Evolutionary conservation across 2,113 vertebrate genomes (phyloP).

Genomic region (Bubo blakistoni): DNA sequence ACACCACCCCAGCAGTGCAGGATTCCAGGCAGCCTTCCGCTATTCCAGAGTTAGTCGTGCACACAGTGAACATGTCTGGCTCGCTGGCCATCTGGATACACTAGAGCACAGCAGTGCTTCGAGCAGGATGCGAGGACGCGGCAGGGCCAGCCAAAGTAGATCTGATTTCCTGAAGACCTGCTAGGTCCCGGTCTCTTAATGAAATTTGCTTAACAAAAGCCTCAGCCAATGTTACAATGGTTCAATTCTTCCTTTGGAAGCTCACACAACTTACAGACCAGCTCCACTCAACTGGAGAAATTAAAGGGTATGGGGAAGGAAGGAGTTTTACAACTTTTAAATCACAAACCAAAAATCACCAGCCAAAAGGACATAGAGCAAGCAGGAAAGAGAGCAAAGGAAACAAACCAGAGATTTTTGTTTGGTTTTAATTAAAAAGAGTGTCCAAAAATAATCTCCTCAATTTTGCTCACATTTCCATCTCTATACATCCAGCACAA

Average conservation of each 20-base stretch:
- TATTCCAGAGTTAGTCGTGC: background rate
- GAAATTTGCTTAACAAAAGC: constrained; percentile 76
- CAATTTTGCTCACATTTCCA: constrained; percentile 37
- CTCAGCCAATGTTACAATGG: constrained; percentile 52
- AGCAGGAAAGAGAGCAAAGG: background rate
- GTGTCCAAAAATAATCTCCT: background rate
- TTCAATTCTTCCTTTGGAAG: constrained; percentile 67
- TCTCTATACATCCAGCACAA: constrained; percentile 35
- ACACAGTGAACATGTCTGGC: background rate
- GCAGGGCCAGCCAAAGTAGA: constrained; percentile 47
- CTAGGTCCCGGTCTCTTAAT: constrained; percentile 65
- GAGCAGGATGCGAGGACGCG: background rate
- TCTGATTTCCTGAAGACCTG: constrained; percentile 54
- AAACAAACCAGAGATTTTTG: background rate
- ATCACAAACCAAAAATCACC: background rate
- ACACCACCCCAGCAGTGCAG: background rate
- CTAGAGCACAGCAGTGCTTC: background rate
- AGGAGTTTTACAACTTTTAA: background rate
- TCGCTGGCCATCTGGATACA: background rate
- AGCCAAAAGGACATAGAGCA: background rate
- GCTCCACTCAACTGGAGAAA: constrained; percentile 23
- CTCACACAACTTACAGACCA: constrained; percentile 55
- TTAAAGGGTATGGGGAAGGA: background rate
- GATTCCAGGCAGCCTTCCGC: background rate
- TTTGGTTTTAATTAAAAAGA: background rate